These are phyloP conservation scores for Scolopax mira DNA, from an alignment of 2,113 vertebrate species.

Conservation along the genomic window DNA sequence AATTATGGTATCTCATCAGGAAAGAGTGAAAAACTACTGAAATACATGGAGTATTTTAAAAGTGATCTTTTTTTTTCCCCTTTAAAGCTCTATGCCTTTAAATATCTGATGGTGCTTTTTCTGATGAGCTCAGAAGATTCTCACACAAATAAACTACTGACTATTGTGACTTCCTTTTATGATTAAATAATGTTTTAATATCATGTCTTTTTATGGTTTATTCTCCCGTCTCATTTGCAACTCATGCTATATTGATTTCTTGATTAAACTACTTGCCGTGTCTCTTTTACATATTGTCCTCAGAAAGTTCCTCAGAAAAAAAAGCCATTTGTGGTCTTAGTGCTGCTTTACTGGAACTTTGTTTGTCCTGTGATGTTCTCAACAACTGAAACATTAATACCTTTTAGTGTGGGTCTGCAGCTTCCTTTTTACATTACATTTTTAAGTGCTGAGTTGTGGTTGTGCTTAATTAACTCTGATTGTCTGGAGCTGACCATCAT, in stretches of 20 bases:
- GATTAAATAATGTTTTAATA: neutral
- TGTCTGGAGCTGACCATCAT: fast-evolving
- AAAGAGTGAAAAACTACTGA: neutral
- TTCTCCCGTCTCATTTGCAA: neutral
- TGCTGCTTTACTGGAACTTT: neutral
- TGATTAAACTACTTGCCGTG: neutral
- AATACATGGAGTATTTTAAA: neutral
- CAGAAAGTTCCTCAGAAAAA: neutral
- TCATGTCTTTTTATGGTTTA: neutral
- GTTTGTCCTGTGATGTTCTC: neutral
- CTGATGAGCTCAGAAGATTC: neutral
- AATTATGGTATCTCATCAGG: neutral
- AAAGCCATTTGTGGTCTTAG: neutral
- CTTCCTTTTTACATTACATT: neutral
- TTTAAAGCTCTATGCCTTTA: neutral
- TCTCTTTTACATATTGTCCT: neutral
- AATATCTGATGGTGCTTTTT: neutral
- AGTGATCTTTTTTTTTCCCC: neutral
- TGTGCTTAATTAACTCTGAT: neutral
- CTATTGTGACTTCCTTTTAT: neutral
- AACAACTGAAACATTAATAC: neutral
- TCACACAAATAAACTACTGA: neutral
- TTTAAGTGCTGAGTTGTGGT: neutral
- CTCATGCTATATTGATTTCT: neutral
- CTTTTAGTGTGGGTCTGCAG: neutral